Evolutionary conservation across 2,888 invertebrate genomes (phyloP), one percentile per base, ranked within the genome.

Genomic region (Diploptera punctata): DNA sequence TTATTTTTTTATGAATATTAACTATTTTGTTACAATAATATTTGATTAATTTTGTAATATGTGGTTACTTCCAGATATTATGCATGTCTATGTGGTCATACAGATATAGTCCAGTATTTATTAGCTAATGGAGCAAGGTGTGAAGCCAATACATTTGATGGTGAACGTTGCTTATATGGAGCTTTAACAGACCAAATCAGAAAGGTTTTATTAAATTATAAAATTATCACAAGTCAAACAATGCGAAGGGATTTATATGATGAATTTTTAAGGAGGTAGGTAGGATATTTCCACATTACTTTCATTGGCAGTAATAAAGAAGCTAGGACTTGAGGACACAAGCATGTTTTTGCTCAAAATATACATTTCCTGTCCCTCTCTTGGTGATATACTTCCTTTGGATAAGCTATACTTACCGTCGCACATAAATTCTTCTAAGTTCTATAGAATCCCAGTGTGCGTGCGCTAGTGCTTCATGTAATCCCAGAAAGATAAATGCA

Each of bases 91-190:
- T 86, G 86, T 81, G 86, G 86, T 0, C 86, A 86, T 77, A 78
- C 78, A 47, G 82, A 83, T 19, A 76, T 86, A 10, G 86, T 85
- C 2, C 79, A 82, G 73, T 86, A 83, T 77, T 78, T 86, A 2
- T 78, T 86, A 26, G 81, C 81, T 69, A 81, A 81, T 77, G 85
- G 86, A 18, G 86, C 85, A 3, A 79, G 81, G 31, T 86, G 86
- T 81, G 85, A 86, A 75, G 83, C 84, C 0, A 84, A 85, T 76
- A 86, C 86, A 5, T 86, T 86, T 80, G 86, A 86, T 77, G 86
- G 86, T 0, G 86, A 86, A 77, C 79, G 86, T 4, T 86, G 86
- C 78, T 77, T 86, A 16, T 86, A 86, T 77, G 86, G 86, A 2
- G 85, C 86, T 3, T 79, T 86, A 69, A 85, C 80, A 38, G 80